Base-by-base conservation (phyloP, 2,888 invertebrate genomes). In the Andrena trimmerana region DNA sequence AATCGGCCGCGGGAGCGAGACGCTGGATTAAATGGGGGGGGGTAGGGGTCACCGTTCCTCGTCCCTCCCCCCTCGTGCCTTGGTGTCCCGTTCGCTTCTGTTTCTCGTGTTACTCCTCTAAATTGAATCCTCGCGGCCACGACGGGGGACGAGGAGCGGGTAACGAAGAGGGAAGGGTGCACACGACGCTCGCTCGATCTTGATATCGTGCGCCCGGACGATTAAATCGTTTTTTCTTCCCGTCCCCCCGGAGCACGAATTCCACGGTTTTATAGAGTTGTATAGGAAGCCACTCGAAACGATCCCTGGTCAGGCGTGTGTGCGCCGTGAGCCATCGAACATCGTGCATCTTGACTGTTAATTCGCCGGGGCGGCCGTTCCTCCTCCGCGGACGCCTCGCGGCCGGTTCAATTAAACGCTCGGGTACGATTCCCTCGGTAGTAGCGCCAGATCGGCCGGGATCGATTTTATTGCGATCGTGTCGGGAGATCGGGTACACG, bases 1-100 rank as follows among this genome's bases (percentile, higher is more conserved):
- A 89, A 91, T 92, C 90, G 85, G 65, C 70, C 73, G 81, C 31
- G 65, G 52, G 74, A 86, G 65, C 69, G 62, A 73, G 85, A 72
- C 54, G 66, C 54, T 7, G 33, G 82, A 79, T 74, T 74, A 62
- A 72, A 60, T 6, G 16, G 20, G 20, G 20, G 48, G 24, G 67
- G 52, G 48, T 59, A 13, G 57, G 57, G 36, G 42, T 20, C 20
- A 36, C 20, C 24, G 10, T 29, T 50, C 60, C 52, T 76, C 60
- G 16, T 57, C 71, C 24, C n/a, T 8, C 2, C 1, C 0, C 5
- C 2, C 6, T 13, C 4, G 3, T 5, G 4, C 16, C 42, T 16
- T 5, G 42, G 13, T 42, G 57, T 20, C 48, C 33, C 27, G 29
- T 7, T 2, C 24, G 63, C 29, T 42, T 63, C 78, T 33, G 29